Conservation (phyloP, 2,888 invertebrate genomes). For the Beris morrisii region DNA sequence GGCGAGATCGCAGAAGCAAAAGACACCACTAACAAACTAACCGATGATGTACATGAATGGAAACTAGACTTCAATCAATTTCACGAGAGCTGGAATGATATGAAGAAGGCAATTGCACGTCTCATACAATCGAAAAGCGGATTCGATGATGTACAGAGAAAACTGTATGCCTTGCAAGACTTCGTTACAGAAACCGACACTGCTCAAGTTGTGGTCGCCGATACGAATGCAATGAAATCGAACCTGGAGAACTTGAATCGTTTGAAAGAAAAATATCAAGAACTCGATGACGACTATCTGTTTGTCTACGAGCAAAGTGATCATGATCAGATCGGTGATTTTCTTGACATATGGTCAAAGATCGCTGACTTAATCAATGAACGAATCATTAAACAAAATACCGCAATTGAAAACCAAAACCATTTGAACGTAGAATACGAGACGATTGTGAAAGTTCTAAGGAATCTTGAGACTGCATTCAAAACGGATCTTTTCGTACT, state of each 20-base stretch:
- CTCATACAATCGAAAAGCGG: conserved; percentile 58
- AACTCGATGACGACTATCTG: conserved; percentile 45
- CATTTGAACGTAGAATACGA: conserved; percentile 54
- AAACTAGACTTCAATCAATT: conserved; percentile 54
- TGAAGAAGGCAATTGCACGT: conserved; percentile 52
- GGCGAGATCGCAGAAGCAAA: conserved; percentile 52
- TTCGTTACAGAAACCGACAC: conserved; percentile 44
- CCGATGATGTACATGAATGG: conserved; percentile 50
- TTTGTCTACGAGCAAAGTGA: conserved; percentile 43
- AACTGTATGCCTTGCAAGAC: conserved; percentile 44
- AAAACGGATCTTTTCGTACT: conserved; percentile 40
- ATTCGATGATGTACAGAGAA: conserved; percentile 58
- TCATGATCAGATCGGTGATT: conserved; percentile 43
- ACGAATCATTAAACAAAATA: conserved; percentile 53
- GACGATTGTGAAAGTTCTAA: conserved; percentile 44
- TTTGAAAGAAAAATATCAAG: conserved; percentile 47
- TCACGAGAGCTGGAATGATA: conserved; percentile 55
- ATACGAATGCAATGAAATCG: conserved; percentile 48
- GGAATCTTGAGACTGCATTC: conserved; percentile 39
- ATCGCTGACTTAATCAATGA: conserved; percentile 51
- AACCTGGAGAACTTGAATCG: conserved; percentile 49
- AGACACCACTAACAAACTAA: conserved; percentile 46
- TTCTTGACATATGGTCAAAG: conserved; percentile 50
- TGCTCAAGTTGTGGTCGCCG: conserved; percentile 47
- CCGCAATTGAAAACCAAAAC: conserved; percentile 54